phyloP scores from a whole-genome alignment of 2,797 vertebrate species.

The Enteromius unitaeniatus region DNA sequence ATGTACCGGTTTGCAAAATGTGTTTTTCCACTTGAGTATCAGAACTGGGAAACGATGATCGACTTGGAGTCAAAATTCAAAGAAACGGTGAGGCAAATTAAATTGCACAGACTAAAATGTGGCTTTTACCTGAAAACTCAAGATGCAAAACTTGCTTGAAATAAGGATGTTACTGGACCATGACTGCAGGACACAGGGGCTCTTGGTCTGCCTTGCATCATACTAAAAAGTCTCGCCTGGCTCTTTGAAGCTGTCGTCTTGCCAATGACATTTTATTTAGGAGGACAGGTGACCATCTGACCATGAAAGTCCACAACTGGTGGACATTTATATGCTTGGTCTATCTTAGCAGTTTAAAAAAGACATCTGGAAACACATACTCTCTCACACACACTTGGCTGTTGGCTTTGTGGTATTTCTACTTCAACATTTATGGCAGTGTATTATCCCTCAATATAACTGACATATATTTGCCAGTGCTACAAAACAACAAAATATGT shows the following conservation, averaged over 20 bases:
- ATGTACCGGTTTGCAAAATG: neutral
- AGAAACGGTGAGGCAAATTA: neutral
- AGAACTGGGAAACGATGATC: neutral
- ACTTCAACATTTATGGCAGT: neutral
- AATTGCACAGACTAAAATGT: conserved; percentile 20
- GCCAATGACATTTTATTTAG: neutral
- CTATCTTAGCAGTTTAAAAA: neutral
- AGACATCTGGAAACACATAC: neutral
- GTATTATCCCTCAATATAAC: neutral
- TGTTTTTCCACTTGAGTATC: conserved; percentile 13
- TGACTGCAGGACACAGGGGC: conserved; percentile 9
- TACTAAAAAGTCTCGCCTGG: conserved; percentile 6
- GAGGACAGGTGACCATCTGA: conserved; percentile 18
- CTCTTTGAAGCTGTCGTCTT: conserved; percentile 20
- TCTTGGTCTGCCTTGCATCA: conserved; percentile 25
- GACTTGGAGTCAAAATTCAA: neutral
- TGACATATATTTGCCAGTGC: neutral
- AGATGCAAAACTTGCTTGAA: conserved; percentile 14
- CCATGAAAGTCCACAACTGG: neutral
- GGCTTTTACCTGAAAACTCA: neutral
- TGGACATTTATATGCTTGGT: conserved; percentile 19
- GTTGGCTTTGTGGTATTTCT: neutral
- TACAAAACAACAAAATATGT: neutral
- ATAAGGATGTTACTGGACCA: conserved; percentile 11
- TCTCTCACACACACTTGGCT: neutral